phyloP scores from a whole-genome alignment of 2,888 invertebrate genomes.

The Automeris io region DNA sequence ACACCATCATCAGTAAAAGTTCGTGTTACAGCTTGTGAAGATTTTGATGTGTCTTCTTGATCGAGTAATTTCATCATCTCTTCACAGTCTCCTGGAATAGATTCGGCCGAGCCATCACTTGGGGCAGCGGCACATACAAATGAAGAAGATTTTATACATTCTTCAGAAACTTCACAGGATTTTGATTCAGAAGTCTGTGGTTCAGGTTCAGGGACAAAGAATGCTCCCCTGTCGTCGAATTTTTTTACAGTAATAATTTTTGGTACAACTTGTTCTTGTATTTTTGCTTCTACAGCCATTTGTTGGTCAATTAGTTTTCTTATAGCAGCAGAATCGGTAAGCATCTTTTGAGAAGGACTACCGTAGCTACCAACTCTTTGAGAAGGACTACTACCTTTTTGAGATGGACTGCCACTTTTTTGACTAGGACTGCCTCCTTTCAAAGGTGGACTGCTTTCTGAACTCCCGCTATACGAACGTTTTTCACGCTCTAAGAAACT shows the following conservation, averaged over 20 bases:
- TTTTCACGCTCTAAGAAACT: slow-evolving; percentile 71
- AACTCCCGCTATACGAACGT: slow-evolving; percentile 75
- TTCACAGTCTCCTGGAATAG: slow-evolving; percentile 78
- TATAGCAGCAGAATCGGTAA: slow-evolving; percentile 67
- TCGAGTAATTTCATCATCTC: slow-evolving; percentile 77
- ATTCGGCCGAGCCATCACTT: slow-evolving; percentile 68
- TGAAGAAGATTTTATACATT: slow-evolving; percentile 57
- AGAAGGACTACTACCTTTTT: slow-evolving; percentile 67
- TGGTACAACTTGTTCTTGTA: slow-evolving; percentile 52
- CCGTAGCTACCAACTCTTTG: slow-evolving; percentile 65
- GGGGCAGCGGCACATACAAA: slow-evolving; percentile 68
- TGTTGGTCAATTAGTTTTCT: slow-evolving; percentile 70
- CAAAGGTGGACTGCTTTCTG: slow-evolving; percentile 77
- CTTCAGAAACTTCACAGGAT: slow-evolving; percentile 47
- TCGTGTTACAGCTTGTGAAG: slow-evolving; percentile 34
- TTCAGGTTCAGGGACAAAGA: slow-evolving; percentile 62
- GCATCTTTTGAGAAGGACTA: slow-evolving; percentile 63
- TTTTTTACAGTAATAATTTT: slow-evolving; percentile 68
- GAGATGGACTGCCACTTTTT: slow-evolving; percentile 67
- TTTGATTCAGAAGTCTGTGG: slow-evolving; percentile 30
- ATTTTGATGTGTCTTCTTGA: slow-evolving; percentile 65
- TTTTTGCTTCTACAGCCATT: slow-evolving; percentile 61
- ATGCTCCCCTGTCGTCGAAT: slow-evolving; percentile 66
- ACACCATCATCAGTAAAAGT: slow-evolving; percentile 50
- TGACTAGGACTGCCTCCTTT: slow-evolving; percentile 66